These are phyloP conservation scores for Drosophila simulans DNA, from an alignment of 1,140 invertebrate genomes.

Conservation along the genomic window DNA sequence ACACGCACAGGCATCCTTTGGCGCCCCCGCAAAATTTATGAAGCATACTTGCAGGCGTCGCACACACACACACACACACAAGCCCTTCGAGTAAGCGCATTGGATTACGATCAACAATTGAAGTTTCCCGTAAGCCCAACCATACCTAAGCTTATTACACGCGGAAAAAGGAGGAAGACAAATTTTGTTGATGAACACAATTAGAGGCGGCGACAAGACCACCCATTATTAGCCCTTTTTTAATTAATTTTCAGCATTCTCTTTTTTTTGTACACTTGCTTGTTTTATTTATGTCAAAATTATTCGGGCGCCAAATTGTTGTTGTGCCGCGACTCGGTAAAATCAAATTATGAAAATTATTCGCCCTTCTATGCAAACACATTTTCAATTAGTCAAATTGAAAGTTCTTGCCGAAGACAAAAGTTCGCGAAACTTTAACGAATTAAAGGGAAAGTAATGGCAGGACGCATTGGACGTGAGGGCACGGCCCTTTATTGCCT, in stretches of 20 bases:
- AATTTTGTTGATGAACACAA: conserved; percentile 78
- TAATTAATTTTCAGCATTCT: conserved; percentile 67
- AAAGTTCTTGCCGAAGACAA: conserved; percentile 52
- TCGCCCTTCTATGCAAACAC: conserved; percentile 50
- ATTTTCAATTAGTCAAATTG: conserved; percentile 74
- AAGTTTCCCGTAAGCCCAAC: conserved; percentile 58
- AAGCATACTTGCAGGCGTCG: conserved; percentile 38
- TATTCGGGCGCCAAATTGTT: conserved; percentile 49
- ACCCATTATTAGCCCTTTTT: conserved; percentile 43
- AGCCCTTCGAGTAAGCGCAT: conserved; percentile 63
- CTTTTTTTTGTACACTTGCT: conserved; percentile 3
- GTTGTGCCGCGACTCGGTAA: conserved; percentile 28
- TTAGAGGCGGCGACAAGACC: conserved; percentile 40
- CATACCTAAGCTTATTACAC: conserved; percentile 59
- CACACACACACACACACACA: conserved; percentile 15
- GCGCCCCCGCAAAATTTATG: conserved; percentile 23
- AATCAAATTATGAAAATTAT: conserved; percentile 80
- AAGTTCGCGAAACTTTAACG: conserved; percentile 33
- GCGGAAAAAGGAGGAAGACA: conserved; percentile 6
- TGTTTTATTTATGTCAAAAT: conserved; percentile 45
- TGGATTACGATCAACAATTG: conserved; percentile 71
- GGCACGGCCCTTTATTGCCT: conserved; percentile 41
- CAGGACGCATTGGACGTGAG: conserved; percentile 39
- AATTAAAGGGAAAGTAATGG: conserved; percentile 38
- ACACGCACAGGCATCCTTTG: conserved; percentile 1